These are phyloP conservation scores for Tychaedon coryphoeus DNA, from an alignment of 2,113 vertebrate species.

Conservation along the genomic window DNA sequence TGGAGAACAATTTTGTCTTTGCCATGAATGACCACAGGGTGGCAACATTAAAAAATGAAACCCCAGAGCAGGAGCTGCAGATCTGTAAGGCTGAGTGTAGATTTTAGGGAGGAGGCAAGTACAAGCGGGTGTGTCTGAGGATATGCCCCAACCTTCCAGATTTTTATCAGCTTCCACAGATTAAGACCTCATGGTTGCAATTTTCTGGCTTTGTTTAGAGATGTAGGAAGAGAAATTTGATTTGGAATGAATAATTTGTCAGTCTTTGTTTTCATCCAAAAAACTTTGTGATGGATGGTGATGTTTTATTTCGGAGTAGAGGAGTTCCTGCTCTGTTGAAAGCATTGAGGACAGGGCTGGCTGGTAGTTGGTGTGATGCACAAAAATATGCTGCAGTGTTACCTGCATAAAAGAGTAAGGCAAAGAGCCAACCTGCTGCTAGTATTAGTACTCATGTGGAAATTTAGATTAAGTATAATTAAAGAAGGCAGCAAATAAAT, in stretches of 20 bases:
- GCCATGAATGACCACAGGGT: background rate
- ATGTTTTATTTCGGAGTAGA: background rate
- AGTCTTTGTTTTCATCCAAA: background rate
- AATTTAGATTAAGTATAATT: background rate
- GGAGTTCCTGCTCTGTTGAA: background rate
- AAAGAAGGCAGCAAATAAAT: background rate
- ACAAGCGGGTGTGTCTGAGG: fast-evolving
- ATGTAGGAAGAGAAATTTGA: background rate
- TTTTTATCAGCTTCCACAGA: background rate
- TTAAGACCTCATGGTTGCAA: background rate
- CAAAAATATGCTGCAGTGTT: background rate
- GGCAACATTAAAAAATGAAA: slow-evolving; percentile 22
- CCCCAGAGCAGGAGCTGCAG: fast-evolving
- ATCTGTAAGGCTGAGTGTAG: fast-evolving
- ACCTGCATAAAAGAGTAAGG: background rate
- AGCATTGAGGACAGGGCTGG: background rate
- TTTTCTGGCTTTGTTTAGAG: background rate
- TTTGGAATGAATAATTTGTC: background rate
- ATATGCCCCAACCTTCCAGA: background rate
- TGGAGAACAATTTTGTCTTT: background rate
- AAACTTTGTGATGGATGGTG: background rate
- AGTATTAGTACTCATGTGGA: background rate
- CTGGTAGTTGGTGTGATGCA: background rate
- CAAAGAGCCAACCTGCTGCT: background rate
- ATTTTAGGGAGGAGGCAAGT: background rate